Percentiles rank a stretch among this genome's conserved stretches.
These are phyloP conservation scores for Siniperca undulata DNA, from an alignment of 2,797 vertebrate species.

Conservation along the genomic window DNA sequence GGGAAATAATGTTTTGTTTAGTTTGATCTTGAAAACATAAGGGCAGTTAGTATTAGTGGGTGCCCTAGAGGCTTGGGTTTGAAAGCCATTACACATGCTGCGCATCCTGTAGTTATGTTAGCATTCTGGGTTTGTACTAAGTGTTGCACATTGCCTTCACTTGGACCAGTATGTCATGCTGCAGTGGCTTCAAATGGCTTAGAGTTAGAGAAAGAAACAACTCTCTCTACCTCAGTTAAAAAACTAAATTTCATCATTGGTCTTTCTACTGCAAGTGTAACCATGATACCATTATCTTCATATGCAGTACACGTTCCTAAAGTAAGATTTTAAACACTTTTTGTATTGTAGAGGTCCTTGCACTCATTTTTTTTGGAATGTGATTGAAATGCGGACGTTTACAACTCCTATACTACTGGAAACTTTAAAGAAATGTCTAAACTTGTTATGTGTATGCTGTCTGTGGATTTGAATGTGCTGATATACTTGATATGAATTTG, in stretches of 20 bases:
- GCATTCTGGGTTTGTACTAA: constrained; percentile 10
- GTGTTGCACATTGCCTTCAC: constrained; percentile 20
- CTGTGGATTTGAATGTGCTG: constrained; percentile 72
- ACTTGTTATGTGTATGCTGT: constrained; percentile 39
- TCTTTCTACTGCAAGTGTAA: constrained; percentile 20
- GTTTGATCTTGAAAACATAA: background rate
- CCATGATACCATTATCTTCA: constrained; percentile 6
- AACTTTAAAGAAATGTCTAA: background rate
- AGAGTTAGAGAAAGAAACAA: constrained; percentile 41
- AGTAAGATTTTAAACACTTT: constrained; percentile 25
- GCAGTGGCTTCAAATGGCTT: constrained; percentile 22
- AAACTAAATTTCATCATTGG: background rate
- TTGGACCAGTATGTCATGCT: constrained; percentile 9
- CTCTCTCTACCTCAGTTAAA: constrained; percentile 76
- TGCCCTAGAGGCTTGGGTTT: background rate
- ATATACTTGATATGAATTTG: constrained; percentile 78
- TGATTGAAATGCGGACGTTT: constrained; percentile 44
- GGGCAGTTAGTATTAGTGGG: background rate
- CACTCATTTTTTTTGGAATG: constrained; percentile 38
- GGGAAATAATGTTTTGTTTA: constrained; percentile 8
- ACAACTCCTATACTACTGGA: constrained; percentile 37
- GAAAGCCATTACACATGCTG: constrained; percentile 8
- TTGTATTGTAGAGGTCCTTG: constrained; percentile 38
- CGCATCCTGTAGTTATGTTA: background rate
- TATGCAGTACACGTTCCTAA: constrained; percentile 8